phyloP scores from a whole-genome alignment of 2,888 invertebrate species.

The Coenonympha glycerion region DNA sequence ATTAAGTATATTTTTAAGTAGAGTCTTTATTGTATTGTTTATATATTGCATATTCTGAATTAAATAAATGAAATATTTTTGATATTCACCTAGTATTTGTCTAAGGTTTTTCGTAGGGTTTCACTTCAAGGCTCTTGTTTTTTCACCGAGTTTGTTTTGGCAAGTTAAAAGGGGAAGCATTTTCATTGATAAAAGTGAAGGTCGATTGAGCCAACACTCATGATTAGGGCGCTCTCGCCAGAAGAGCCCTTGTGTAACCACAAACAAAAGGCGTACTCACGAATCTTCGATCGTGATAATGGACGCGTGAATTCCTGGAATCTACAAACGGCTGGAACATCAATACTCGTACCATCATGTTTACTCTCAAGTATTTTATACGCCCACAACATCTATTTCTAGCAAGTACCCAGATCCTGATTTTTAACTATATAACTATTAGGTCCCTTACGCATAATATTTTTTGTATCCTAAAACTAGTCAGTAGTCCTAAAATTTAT shows the following conservation, averaged over 20 bases:
- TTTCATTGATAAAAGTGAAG: constrained; percentile 25
- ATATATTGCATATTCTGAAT: too few species aligned
- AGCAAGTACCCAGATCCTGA: too few species aligned
- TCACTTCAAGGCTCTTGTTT: not conserved
- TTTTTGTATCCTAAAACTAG: too few species aligned
- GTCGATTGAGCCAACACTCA: constrained; percentile 56
- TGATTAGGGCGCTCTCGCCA: constrained; percentile 62
- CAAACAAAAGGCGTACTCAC: constrained; percentile 10
- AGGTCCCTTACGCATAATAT: too few species aligned
- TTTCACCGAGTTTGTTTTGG: not conserved
- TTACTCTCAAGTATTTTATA: too few species aligned
- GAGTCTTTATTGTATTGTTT: too few species aligned
- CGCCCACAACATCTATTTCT: too few species aligned
- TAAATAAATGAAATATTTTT: too few species aligned
- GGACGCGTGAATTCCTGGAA: not conserved
- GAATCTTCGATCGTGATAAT: constrained; percentile 2
- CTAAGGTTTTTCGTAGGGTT: not conserved
- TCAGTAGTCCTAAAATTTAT: too few species aligned
- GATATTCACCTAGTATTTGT: not conserved
- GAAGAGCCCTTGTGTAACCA: constrained; percentile 48
- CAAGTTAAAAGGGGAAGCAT: constrained; percentile 4
- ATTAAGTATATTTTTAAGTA: too few species aligned
- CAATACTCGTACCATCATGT: not conserved
- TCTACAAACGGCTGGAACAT: not conserved
- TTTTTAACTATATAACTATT: too few species aligned